Evolutionary conservation across 2,797 vertebrate species (phyloP), one percentile per base, ranked within the genome.

Genomic region (Neoniphon sammara): DNA sequence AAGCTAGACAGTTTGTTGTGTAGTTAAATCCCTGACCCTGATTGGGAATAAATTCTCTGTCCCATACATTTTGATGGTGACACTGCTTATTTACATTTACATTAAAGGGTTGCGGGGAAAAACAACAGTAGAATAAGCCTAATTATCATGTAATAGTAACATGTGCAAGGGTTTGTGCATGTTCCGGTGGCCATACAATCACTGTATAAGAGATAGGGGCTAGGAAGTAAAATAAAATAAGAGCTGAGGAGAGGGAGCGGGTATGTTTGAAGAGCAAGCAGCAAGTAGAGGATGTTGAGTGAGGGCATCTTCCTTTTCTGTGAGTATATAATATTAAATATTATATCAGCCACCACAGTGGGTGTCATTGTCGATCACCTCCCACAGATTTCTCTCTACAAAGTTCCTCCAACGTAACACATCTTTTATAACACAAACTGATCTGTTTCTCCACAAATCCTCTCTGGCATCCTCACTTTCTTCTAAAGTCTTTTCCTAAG

Each of bases 371-470:
- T 66, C 80, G 57, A 46, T 68, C 75, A 66, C 49, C 75, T 83
- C 70, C 61, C 66, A n/a, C n/a, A n/a, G n/a, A n/a, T n/a, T n/a
- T n/a, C n/a, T n/a, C 83, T 82, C 63, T 75, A 14, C 46, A 70
- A 61, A 77, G 85, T 82, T 73, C 78, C 52, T 46, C 66, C 18
- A 50, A 23, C 15, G 65, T 78, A 34, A 44, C 69, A 78, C 78
- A 78, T 82, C 68, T 84, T 84, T 75, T 70, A 65, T 75, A 83
- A 67, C 46, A 81, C 71, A 82, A 81, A 64, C 54, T 73, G 67
- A 83, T 80, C 78, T 80, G 80, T 88, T 89, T 67, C 54, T 85
- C 63, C 66, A 83, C 71, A 85, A 83, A 85, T 75, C 73, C 74
- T 78, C 59, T 60, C 75, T 88, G 84, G 73, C 79, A 89, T 69